Evolutionary conservation across 1,140 invertebrate genomes (phyloP).

Genomic region (Thaumatotibia leucotreta): DNA sequence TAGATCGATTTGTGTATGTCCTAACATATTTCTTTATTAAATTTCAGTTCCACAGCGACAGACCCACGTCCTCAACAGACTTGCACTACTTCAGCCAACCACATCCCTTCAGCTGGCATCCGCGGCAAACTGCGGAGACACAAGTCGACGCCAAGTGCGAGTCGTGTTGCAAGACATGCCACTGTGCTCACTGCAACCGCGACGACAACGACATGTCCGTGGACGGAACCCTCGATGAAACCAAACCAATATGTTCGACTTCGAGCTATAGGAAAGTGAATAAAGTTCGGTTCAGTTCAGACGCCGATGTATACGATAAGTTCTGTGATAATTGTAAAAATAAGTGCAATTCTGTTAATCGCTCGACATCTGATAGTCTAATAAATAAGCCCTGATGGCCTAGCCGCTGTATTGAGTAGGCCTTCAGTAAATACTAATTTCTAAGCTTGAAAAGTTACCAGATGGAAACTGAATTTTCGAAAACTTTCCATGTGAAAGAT

Average conservation of each 20-base stretch:
- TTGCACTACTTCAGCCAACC: slow-evolving; percentile 58
- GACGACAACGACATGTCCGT: slow-evolving; percentile 29
- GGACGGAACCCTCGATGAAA: slow-evolving; percentile 18
- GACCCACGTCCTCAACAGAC: slow-evolving; percentile 62
- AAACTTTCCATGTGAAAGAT: too few relatives aligned
- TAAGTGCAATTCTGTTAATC: background rate
- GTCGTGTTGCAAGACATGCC: slow-evolving; percentile 23
- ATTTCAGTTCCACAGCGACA: slow-evolving; percentile 67
- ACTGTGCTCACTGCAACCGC: slow-evolving; percentile 12
- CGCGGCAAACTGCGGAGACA: background rate
- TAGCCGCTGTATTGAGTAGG: too few relatives aligned
- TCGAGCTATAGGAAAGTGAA: background rate
- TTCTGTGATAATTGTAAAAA: background rate
- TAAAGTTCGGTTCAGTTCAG: background rate
- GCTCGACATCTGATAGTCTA: background rate
- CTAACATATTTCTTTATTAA: too few relatives aligned
- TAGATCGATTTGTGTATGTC: too few relatives aligned
- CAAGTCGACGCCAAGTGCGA: slow-evolving; percentile 22
- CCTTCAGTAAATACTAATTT: too few relatives aligned
- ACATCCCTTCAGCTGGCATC: slow-evolving; percentile 21
- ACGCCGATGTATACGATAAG: background rate
- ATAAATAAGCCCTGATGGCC: too few relatives aligned
- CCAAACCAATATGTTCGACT: background rate
- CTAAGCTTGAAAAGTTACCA: too few relatives aligned
- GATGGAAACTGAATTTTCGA: too few relatives aligned